These are phyloP conservation scores for Sylvia borin DNA, from an alignment of 2,797 vertebrate genomes.

Conservation along the genomic window DNA sequence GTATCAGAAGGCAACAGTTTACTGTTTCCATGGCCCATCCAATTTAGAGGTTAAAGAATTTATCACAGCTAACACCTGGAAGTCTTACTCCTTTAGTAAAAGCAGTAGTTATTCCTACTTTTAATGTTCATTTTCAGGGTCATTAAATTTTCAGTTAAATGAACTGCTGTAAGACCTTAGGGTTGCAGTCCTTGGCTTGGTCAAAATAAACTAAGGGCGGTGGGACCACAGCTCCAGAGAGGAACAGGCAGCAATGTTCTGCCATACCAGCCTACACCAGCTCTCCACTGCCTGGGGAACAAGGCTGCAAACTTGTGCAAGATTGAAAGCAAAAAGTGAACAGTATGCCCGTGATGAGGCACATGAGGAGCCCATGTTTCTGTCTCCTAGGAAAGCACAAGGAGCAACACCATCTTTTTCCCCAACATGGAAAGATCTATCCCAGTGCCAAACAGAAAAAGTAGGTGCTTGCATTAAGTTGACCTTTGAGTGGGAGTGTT, in stretches of 20 bases:
- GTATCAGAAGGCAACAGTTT: not conserved
- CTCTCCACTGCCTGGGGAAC: not conserved
- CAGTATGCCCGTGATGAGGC: fast-evolving
- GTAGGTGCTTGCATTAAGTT: not conserved
- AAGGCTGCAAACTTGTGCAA: not conserved
- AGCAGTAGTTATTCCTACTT: not conserved
- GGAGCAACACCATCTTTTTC: fast-evolving
- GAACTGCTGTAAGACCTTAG: not conserved
- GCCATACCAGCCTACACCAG: not conserved
- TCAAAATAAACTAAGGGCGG: not conserved
- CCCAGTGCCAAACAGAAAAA: not conserved
- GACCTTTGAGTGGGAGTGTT: not conserved
- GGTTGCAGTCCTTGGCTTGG: not conserved
- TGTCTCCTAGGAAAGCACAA: not conserved
- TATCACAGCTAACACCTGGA: not conserved
- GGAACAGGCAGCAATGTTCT: not conserved
- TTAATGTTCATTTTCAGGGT: not conserved
- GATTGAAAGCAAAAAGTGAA: not conserved
- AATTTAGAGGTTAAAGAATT: not conserved
- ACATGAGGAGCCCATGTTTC: not conserved
- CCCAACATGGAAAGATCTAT: not conserved
- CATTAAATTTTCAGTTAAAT: not conserved
- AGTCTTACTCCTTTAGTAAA: not conserved
- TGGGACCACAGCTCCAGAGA: not conserved
- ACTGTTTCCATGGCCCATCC: not conserved